phyloP scores from a whole-genome alignment of 2,113 vertebrate species.

The Chaetorhynchus papuensis region DNA sequence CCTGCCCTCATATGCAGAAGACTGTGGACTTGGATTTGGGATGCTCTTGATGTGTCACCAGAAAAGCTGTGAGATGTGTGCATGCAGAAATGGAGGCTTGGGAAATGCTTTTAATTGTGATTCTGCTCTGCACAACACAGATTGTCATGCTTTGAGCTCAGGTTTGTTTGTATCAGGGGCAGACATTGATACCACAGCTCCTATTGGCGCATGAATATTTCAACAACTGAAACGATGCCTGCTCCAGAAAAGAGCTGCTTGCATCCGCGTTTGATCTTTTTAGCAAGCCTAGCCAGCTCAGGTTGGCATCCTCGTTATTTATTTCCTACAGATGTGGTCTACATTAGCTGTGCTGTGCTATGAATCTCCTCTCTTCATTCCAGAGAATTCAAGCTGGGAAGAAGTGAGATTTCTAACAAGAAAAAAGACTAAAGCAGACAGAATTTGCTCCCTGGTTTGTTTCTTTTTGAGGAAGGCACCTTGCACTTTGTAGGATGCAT shows the following conservation, averaged over 20 bases:
- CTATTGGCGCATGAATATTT: slow-evolving; percentile 55
- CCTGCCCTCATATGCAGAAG: neutral
- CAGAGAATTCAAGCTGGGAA: neutral
- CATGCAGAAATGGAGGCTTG: neutral
- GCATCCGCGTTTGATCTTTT: slow-evolving; percentile 10
- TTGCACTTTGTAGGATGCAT: neutral
- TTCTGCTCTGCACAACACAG: neutral
- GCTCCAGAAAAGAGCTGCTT: slow-evolving; percentile 36
- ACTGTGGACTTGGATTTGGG: neutral
- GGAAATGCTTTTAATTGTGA: neutral
- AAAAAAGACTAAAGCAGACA: neutral
- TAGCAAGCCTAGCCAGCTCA: neutral
- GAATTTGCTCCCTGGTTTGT: neutral
- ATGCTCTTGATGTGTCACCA: neutral
- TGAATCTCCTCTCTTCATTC: neutral
- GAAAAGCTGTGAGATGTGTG: neutral
- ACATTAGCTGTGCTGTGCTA: neutral
- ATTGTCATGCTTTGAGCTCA: slow-evolving; percentile 31
- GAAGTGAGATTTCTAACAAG: neutral
- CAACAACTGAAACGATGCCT: slow-evolving; percentile 7
- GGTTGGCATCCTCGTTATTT: neutral
- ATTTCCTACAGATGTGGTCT: neutral
- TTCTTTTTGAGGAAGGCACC: neutral
- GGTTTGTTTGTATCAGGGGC: slow-evolving; percentile 38
- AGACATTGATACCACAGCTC: slow-evolving; percentile 29